Base-by-base conservation (phyloP, 2,888 invertebrate species). In the Tyria jacobaeae region DNA sequence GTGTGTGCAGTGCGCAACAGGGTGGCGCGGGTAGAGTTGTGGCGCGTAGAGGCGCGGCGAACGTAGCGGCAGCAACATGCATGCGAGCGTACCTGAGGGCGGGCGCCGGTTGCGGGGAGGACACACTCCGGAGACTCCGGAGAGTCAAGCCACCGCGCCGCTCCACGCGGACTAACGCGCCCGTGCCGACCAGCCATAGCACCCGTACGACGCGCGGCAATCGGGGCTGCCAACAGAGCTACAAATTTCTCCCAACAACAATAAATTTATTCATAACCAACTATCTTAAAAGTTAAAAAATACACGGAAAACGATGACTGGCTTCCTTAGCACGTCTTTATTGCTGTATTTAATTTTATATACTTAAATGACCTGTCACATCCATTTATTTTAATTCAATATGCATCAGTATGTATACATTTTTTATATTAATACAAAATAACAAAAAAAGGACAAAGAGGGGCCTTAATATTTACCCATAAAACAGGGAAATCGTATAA, bases 1-100 rank as follows among this genome's bases (percentile, higher is more conserved):
- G 87, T 81, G 80, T 60, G 88, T 90, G 90, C 87, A 88, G 83
- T 87, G 90, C 92, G 92, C 92, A 92, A 92, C 91, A 91, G 91
- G 90, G 89, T 89, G 89, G 89, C 68, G 78, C 68, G 81, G 21
- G 51, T 51, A 35, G 34, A 31, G 51, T 51, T 4, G 51, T 51
- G 35, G 83, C 80, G 79, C 71, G 81, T 79, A 75, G 78, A 73
- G 70, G 81, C 76, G 78, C 76, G 56, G 31, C 72, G 74, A 73
- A 80, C 80, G 80, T 79, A 47, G 51, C n/a, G 34, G 51, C 50
- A 53, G 76, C 78, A 68, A 75, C 71, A 71, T 73, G 74, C 78
- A 76, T 79, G 78, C 78, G 78, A 76, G 82, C 80, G 84, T 89
- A 89, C 90, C 89, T 89, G 84, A 82, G 80, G 84, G 84, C 85